Base-by-base conservation (phyloP, 2,113 vertebrate species). In the Protobothrops mucrosquamatus region DNA sequence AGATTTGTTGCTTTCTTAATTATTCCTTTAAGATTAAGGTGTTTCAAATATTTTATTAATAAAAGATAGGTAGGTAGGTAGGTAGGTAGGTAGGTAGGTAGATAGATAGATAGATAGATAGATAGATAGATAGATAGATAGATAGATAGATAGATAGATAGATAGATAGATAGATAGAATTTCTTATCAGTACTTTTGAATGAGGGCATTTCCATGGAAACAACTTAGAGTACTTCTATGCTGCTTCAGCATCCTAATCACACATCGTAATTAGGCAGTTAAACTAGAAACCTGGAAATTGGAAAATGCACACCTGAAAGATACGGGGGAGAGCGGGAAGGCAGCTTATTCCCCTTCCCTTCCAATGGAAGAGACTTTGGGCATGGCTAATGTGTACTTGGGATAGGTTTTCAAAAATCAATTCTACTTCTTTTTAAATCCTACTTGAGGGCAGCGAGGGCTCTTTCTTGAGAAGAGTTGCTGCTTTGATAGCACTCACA, bases 101-200 rank as follows among this genome's bases (percentile, higher is more conserved):
- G 26, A 29, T 95, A 94, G 95, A 93, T 92, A 29, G 24, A 29
- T 10, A 57, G 57, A 59, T 29, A n/a, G 61, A 29, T 14, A 61
- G 59, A 39, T 64, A 91, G 94, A 96, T 95, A 95, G 95, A 94
- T 92, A 61, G 59, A 61, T 12, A 61, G 24, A 61, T 12, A 61
- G 59, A 29, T 12, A 61, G 59, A 61, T 12, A 88, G 54, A 88
- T 26, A 55, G n/a, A 55, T 15, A 87, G 54, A n/a, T 81, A 91
- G 94, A 96, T 96, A 95, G 95, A 93, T 93, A 4, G 61, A 69
- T 69, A 8, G 20, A 57, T 9, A n/a, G 15, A 39, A 26, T 74
- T 39, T 39, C 39, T 81, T 39, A 74, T 81, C 18, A 81, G 6
- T 20, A 81, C 69, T 39, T 11, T 87, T 87, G 46, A 51, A 87